phyloP scores from a whole-genome alignment of 2,797 vertebrate genomes.

The Notoglanidium macrostoma region DNA sequence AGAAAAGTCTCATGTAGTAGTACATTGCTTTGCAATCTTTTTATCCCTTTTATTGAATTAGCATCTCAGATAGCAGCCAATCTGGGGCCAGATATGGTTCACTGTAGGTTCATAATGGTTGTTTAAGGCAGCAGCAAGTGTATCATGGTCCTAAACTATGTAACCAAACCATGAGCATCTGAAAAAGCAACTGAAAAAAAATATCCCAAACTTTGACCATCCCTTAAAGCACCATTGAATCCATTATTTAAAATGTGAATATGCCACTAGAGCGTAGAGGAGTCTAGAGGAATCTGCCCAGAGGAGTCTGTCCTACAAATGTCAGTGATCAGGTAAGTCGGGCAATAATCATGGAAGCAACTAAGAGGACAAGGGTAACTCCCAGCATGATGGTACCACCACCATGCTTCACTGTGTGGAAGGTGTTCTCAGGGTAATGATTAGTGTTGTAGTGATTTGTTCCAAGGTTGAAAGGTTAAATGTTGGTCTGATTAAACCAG shows the following conservation, averaged over 20 bases:
- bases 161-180: not conserved
- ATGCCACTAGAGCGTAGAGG: too few relatives aligned
- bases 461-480: not conserved
- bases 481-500: not conserved
- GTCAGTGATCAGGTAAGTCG: not conserved
- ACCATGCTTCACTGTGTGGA: not conserved
- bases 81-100: not conserved
- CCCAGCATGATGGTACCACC: not conserved
- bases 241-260: not conserved
- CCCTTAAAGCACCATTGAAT: not conserved
- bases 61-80: not conserved
- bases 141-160: not conserved
- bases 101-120: too few relatives aligned
- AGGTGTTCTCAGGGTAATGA: not conserved
- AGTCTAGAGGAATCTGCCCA: not conserved
- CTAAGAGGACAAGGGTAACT: not conserved
- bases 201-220: not conserved
- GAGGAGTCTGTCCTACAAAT: not conserved
- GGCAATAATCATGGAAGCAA: not conserved
- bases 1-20: not conserved
- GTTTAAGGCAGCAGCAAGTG: conserved; percentile 22
- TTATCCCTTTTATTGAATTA: not conserved
- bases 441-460: not conserved
- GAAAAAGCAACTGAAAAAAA: not conserved
- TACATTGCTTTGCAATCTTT: not conserved